Evolutionary conservation across 2,797 vertebrate genomes (phyloP).

Genomic region (Phalloptychus januarius): DNA sequence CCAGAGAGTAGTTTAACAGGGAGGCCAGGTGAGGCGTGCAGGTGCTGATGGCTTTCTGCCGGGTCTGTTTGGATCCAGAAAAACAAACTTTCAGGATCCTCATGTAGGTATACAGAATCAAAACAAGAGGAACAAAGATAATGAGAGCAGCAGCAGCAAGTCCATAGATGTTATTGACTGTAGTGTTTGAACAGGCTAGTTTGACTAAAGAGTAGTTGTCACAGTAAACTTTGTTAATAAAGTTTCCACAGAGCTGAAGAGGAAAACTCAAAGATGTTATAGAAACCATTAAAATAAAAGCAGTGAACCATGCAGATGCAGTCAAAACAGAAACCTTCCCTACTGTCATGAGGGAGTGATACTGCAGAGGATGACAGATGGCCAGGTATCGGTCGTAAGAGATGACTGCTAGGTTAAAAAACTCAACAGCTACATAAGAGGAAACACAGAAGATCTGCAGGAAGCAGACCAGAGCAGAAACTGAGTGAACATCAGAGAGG

Average conservation of each 20-base stretch:
- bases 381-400: slow-evolving; percentile 69
- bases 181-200: too few species aligned
- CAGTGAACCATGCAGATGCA: slow-evolving; percentile 7
- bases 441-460: slow-evolving; percentile 57
- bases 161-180: slow-evolving; percentile 16
- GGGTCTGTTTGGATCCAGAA: slow-evolving; percentile 20
- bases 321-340: too few species aligned
- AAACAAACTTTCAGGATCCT: slow-evolving; percentile 49
- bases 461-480: slow-evolving; percentile 49
- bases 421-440: slow-evolving; percentile 7
- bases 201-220: too few species aligned
- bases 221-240: too few species aligned
- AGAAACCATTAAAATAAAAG: too few species aligned
- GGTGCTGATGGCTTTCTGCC: slow-evolving; percentile 47
- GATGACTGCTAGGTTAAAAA: slow-evolving; percentile 20
- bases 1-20: slow-evolving; percentile 42
- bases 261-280: too few species aligned
- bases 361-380: slow-evolving; percentile 52
- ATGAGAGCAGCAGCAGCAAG: slow-evolving; percentile 26
- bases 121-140: too few species aligned
- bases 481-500: slow-evolving; percentile 43
- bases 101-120: slow-evolving; percentile 37
- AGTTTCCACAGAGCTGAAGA: too few species aligned
- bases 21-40: slow-evolving; percentile 53
- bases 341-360: too few species aligned